Conservation (phyloP, 2,797 vertebrate species). For the Pangasius krempfi region DNA sequence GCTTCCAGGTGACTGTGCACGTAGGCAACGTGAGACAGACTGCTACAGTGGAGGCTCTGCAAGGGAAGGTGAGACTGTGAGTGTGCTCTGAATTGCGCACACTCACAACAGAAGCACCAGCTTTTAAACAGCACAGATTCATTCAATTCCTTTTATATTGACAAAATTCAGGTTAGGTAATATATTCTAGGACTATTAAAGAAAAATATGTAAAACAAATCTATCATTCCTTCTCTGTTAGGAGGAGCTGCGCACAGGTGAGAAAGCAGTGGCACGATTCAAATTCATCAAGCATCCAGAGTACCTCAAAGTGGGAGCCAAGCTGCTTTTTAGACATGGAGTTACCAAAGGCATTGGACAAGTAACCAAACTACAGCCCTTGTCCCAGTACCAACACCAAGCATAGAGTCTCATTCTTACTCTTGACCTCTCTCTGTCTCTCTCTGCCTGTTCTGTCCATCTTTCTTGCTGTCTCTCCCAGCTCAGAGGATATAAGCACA, state of each 20-base stretch:
- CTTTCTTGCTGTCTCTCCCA: conserved; percentile 40
- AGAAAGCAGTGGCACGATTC: conserved; percentile 94
- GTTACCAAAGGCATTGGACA: conserved; percentile 98
- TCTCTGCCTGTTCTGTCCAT: no score
- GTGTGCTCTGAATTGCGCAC: not conserved
- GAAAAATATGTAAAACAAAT: not conserved
- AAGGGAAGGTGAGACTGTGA: conserved; percentile 85
- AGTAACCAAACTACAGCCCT: conserved; percentile 88
- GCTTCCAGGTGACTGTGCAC: conserved; percentile 97
- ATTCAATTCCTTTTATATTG: not conserved
- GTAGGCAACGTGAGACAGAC: conserved; percentile 97
- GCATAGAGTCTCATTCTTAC: conserved; percentile 12
- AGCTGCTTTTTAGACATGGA: conserved; percentile 95
- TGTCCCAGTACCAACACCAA: conserved; percentile 64
- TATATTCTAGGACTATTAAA: not conserved
- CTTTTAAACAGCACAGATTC: not conserved
- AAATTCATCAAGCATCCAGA: conserved; percentile 97
- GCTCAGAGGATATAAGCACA: conserved; percentile 60
- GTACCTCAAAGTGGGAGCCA: conserved; percentile 95
- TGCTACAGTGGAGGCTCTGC: conserved; percentile 89
- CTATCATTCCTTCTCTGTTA: conserved; percentile 57
- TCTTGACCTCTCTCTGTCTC: not conserved
- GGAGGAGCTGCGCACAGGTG: conserved; percentile 95
- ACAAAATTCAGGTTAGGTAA: not conserved
- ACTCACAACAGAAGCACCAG: not conserved